Evolutionary conservation across 1,140 invertebrate species (phyloP).

Genomic region (Planococcus citri): DNA sequence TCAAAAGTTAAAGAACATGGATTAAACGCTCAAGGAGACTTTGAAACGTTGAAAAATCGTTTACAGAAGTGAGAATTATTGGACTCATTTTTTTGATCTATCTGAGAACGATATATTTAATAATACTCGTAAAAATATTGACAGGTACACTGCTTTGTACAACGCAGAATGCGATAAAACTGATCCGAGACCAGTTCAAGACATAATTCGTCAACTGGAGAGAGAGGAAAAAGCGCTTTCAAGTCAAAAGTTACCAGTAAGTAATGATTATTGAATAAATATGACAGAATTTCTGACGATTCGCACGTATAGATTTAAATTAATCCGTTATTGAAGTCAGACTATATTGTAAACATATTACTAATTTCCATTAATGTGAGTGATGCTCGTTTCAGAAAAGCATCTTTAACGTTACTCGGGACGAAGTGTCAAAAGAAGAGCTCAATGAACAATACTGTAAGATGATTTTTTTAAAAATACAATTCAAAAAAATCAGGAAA

Average conservation of each 20-base stretch:
- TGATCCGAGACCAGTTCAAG: constrained; percentile 34
- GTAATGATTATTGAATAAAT: neutral
- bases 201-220: constrained; percentile 37
- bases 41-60: constrained; percentile 36
- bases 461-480: neutral
- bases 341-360: too few species aligned
- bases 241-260: neutral
- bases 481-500: too few species aligned
- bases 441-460: neutral
- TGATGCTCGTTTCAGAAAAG: neutral
- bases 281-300: too few species aligned
- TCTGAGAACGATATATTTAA: too few species aligned
- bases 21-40: constrained; percentile 38
- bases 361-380: too few species aligned
- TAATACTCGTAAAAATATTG: too few species aligned
- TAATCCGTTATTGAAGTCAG: too few species aligned
- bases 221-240: constrained; percentile 33
- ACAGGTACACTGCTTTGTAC: constrained; percentile 35
- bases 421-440: neutral
- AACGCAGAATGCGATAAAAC: constrained; percentile 41
- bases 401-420: neutral
- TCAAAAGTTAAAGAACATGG: constrained; percentile 41
- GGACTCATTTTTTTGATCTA: too few species aligned
- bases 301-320: too few species aligned
- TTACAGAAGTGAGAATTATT: constrained; percentile 31